These are phyloP conservation scores for Semicossyphus pulcher DNA, from an alignment of 2,113 vertebrate genomes.

Conservation along the genomic window DNA sequence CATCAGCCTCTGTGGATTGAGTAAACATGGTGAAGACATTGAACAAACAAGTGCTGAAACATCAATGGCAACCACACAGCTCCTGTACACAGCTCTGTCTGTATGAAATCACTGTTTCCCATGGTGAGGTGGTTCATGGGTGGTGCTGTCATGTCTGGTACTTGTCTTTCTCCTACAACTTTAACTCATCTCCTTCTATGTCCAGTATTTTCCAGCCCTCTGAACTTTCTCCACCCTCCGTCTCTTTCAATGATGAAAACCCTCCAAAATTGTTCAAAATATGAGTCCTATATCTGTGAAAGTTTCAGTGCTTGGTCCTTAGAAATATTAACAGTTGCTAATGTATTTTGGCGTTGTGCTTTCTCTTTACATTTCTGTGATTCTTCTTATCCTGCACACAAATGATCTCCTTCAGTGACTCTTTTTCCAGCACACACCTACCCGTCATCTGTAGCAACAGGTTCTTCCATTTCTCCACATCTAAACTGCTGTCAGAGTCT, in stretches of 20 bases:
- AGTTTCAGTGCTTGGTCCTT: no score
- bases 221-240: no score
- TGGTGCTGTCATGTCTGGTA: no score
- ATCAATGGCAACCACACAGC: constrained; percentile 11
- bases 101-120: constrained; percentile 46
- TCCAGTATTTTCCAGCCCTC: constrained; percentile 21
- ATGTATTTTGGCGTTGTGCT: no score
- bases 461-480: constrained; percentile 84
- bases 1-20: constrained; percentile 69
- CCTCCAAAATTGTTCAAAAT: no score
- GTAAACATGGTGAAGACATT: constrained; percentile 24
- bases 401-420: background rate
- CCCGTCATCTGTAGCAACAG: constrained; percentile 73
- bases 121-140: constrained; percentile 18
- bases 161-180: constrained; percentile 7
- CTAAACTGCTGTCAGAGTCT: constrained; percentile 84
- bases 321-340: no score
- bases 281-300: no score
- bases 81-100: constrained; percentile 31
- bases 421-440: constrained; percentile 24
- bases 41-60: constrained; percentile 29
- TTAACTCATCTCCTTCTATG: background rate
- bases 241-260: constrained; percentile 9
- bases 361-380: background rate
- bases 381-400: background rate